phyloP scores from a whole-genome alignment of 2,888 invertebrate genomes.

The Carcina quercana region DNA sequence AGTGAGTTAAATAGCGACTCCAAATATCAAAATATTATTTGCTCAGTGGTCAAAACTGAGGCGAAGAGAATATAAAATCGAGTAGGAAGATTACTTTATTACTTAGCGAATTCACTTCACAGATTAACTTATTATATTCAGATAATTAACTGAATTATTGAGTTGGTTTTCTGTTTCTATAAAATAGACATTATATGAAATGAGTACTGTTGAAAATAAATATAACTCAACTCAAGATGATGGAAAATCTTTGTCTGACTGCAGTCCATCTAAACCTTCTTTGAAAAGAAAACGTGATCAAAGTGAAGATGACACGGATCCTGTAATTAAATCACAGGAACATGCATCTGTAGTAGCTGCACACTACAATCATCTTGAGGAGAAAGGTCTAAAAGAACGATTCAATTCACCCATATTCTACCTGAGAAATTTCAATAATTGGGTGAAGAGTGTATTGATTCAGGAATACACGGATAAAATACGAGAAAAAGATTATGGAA shows the following conservation, averaged over 20 bases:
- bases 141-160: too few relatives aligned
- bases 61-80: too few relatives aligned
- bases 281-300: conserved; percentile 2
- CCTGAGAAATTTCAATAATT: conserved; percentile 98
- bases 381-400: conserved; percentile 86
- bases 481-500: conserved; percentile 79
- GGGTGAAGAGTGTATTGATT: conserved; percentile 97
- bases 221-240: background rate
- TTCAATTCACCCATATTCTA: conserved; percentile 93
- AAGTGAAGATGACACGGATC: conserved; percentile 11
- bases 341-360: conserved; percentile 84
- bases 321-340: conserved; percentile 34
- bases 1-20: too few relatives aligned
- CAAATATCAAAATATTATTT: too few relatives aligned
- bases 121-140: too few relatives aligned
- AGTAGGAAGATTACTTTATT: too few relatives aligned
- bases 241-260: conserved; percentile 7
- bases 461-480: conserved; percentile 83
- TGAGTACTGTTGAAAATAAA: conserved; percentile 2
- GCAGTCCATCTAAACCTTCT: conserved; percentile 1
- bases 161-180: too few relatives aligned
- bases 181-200: too few relatives aligned
- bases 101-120: too few relatives aligned
- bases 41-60: too few relatives aligned
- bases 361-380: conserved; percentile 94